Evolutionary conservation across 2,888 invertebrate genomes (phyloP).

Genomic region (Drosophila lutescens): DNA sequence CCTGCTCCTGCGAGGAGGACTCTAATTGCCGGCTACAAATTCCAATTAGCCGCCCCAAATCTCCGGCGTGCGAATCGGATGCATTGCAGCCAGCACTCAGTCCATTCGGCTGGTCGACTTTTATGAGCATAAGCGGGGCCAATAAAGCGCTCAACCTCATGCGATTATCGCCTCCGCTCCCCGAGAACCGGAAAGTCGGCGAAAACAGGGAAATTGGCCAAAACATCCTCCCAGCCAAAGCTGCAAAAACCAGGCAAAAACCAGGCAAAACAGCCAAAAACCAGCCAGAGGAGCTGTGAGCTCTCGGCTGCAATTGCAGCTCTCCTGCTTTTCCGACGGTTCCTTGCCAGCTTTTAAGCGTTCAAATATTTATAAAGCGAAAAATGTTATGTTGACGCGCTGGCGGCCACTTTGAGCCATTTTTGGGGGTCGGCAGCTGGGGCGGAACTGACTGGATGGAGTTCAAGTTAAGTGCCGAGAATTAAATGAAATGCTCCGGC

Average conservation of each 20-base stretch:
- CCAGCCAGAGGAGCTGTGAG: conserved; percentile 20
- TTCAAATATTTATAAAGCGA: conserved; percentile 71
- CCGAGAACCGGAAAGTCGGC: conserved; percentile 18
- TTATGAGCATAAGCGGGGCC: conserved; percentile 41
- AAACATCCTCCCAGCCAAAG: conserved; percentile 20
- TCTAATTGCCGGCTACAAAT: conserved; percentile 54
- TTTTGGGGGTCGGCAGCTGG: conserved; percentile 8
- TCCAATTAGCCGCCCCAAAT: conserved; percentile 49
- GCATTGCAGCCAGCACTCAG: conserved; percentile 14
- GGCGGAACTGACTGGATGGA: conserved; percentile 19
- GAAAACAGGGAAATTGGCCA: conserved; percentile 31
- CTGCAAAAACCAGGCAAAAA: conserved; percentile 7
- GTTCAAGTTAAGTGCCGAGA: conserved; percentile 58
- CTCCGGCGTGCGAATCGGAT: conserved; percentile 24
- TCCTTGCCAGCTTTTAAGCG: conserved; percentile 63
- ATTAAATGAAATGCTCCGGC: conserved; percentile 57
- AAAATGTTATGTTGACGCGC: conserved; percentile 65
- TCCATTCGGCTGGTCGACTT: conserved; percentile 31
- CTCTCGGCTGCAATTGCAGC: conserved; percentile 28
- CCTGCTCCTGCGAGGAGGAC: conserved; percentile 15
- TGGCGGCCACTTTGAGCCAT: conserved; percentile 30
- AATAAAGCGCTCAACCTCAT: conserved; percentile 46
- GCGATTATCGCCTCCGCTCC: conserved; percentile 53
- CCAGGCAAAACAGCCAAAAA: conserved; percentile 37
- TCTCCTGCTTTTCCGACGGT: conserved; percentile 17